Evolutionary conservation across 2,113 vertebrate species (phyloP).

Genomic region (Paradoxurus hermaphroditus): DNA sequence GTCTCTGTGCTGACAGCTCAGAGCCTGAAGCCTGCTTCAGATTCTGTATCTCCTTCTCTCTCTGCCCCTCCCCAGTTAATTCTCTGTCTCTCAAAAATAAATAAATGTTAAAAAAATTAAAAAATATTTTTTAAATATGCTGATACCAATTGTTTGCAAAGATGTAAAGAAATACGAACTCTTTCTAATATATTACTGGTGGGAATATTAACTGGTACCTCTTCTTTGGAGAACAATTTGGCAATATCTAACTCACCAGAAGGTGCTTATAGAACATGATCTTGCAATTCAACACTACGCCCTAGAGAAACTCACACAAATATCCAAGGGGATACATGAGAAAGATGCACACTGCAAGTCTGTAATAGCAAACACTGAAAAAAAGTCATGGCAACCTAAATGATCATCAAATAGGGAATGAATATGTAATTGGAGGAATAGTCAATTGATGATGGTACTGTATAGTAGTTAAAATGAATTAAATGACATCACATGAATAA

Average conservation of each 20-base stretch:
- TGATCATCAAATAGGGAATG: background rate
- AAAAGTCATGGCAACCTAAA: background rate
- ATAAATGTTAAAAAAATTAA: no score
- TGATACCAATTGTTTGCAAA: background rate
- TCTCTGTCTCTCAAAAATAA: no score
- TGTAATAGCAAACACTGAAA: background rate
- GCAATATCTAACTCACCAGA: background rate
- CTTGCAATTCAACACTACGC: background rate
- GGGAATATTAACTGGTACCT: background rate
- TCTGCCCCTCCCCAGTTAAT: no score
- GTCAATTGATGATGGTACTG: background rate
- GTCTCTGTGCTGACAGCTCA: no score
- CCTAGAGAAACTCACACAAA: background rate
- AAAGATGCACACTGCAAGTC: background rate
- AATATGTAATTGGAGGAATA: background rate
- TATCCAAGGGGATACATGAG: background rate
- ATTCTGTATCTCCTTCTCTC: no score
- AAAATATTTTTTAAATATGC: background rate
- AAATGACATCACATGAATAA: background rate
- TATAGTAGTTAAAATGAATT: background rate
- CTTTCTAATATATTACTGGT: background rate
- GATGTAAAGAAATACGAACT: background rate
- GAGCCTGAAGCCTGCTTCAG: no score
- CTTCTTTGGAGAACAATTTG: slow-evolving; percentile 26
- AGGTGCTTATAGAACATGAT: background rate